Conservation (phyloP, 2,888 invertebrate genomes). For the Drosophila gaucha region DNA sequence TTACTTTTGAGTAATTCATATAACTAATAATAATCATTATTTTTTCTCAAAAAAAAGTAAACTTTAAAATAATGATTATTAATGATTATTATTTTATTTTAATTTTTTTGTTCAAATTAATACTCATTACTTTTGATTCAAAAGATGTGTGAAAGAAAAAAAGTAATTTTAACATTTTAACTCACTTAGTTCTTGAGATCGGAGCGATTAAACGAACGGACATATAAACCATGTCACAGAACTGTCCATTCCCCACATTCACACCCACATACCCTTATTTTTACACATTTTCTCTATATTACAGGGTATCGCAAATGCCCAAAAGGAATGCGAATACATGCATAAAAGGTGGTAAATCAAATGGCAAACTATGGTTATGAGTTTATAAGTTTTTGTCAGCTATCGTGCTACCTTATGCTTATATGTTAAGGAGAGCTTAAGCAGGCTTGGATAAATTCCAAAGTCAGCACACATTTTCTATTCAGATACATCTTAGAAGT, state of each 20-base stretch:
- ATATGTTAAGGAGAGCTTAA: slow-evolving; percentile 64
- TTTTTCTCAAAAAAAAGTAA: no score
- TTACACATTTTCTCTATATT: not conserved
- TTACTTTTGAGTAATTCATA: no score
- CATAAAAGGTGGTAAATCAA: slow-evolving; percentile 57
- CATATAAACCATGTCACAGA: no score
- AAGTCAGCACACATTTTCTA: slow-evolving; percentile 9
- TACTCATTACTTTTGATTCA: no score
- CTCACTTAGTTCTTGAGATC: not conserved
- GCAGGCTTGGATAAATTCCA: slow-evolving; percentile 55
- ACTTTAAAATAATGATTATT: no score
- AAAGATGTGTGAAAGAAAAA: no score
- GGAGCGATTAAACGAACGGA: no score
- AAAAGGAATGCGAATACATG: slow-evolving; percentile 30
- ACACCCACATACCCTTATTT: not conserved
- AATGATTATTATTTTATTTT: no score
- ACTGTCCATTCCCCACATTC: not conserved
- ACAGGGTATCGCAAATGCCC: slow-evolving; percentile 9
- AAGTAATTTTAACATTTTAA: no score
- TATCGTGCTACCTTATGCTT: slow-evolving; percentile 25
- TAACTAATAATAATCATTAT: no score
- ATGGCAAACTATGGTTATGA: slow-evolving; percentile 69
- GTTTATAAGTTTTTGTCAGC: slow-evolving; percentile 47
- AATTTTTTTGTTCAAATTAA: no score
- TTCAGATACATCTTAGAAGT: slow-evolving; percentile 22